phyloP scores from a whole-genome alignment of 2,797 vertebrate genomes.

The Distichodus sexfasciatus region DNA sequence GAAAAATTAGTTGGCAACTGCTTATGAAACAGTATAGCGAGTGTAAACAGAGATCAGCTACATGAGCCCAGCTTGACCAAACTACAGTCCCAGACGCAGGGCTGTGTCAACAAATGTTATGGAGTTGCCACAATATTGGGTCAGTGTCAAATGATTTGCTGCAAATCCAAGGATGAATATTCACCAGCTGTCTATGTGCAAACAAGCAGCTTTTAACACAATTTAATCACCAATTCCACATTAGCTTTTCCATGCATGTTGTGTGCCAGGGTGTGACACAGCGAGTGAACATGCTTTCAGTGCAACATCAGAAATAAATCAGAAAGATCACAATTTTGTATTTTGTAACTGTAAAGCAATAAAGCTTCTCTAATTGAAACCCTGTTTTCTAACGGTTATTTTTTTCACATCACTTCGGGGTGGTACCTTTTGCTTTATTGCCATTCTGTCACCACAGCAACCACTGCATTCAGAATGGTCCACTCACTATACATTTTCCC shows the following conservation, averaged over 20 bases:
- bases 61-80: too few relatives aligned
- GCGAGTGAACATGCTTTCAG: neutral
- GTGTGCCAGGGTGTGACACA: neutral
- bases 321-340: too few relatives aligned
- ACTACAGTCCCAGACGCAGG: neutral
- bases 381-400: slow-evolving; percentile 54
- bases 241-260: slow-evolving; percentile 10
- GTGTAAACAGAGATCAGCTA: too few relatives aligned
- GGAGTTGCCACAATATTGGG: slow-evolving; percentile 15
- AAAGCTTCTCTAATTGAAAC: too few relatives aligned
- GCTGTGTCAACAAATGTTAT: slow-evolving; percentile 5
- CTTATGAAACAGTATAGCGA: neutral
- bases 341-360: too few relatives aligned
- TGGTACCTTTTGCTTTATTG: slow-evolving; percentile 63
- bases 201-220: slow-evolving; percentile 57
- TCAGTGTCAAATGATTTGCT: slow-evolving; percentile 36
- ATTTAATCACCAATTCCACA: slow-evolving; percentile 40
- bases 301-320: neutral
- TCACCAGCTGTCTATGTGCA: slow-evolving; percentile 48
- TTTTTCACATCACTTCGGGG: slow-evolving; percentile 59
- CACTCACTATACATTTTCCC: slow-evolving; percentile 37
- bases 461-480: slow-evolving; percentile 65
- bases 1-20: too few relatives aligned
- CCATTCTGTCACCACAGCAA: slow-evolving; percentile 74
- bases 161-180: slow-evolving; percentile 36